Conservation (phyloP, 2,797 vertebrate genomes). For the Ammospiza maritima region DNA sequence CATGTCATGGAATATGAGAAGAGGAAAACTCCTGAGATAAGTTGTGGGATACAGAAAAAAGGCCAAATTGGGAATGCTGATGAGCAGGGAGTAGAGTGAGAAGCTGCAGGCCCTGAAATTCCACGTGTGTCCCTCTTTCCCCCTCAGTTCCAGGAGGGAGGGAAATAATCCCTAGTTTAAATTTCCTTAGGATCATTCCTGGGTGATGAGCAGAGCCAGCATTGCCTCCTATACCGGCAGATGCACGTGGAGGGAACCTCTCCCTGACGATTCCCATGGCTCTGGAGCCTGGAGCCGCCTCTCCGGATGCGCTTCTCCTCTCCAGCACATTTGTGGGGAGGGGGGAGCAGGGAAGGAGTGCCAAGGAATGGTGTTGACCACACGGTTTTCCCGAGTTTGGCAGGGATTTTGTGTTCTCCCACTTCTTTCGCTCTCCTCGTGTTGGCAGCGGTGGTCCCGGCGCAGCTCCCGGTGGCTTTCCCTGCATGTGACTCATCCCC, state of each 20-base stretch:
- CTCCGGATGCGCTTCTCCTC: not conserved
- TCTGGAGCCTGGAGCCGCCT: not conserved
- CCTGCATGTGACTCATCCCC: conserved; percentile 50
- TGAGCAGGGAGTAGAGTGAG: not conserved
- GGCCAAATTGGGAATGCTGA: rapidly evolving
- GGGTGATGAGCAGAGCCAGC: not conserved
- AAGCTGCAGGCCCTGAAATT: not conserved
- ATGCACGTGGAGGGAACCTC: rapidly evolving
- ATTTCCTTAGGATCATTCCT: not conserved
- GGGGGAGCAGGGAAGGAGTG: not conserved
- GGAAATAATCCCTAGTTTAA: not conserved
- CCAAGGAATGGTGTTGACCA: conserved; percentile 15
- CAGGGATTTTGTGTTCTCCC: conserved; percentile 37
- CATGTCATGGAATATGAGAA: not conserved
- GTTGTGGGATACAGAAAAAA: not conserved
- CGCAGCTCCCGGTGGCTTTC: conserved; percentile 33
- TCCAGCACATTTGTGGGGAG: not conserved
- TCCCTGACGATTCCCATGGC: not conserved
- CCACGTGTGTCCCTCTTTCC: rapidly evolving
- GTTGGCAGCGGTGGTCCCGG: conserved; percentile 52
- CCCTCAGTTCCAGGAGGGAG: not conserved
- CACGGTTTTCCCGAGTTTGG: not conserved
- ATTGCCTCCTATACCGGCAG: not conserved
- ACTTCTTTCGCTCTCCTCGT: conserved; percentile 5
- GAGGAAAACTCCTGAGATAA: not conserved